Evolutionary conservation across 2,797 vertebrate species (phyloP).

Genomic region (Lophura swinhoii): DNA sequence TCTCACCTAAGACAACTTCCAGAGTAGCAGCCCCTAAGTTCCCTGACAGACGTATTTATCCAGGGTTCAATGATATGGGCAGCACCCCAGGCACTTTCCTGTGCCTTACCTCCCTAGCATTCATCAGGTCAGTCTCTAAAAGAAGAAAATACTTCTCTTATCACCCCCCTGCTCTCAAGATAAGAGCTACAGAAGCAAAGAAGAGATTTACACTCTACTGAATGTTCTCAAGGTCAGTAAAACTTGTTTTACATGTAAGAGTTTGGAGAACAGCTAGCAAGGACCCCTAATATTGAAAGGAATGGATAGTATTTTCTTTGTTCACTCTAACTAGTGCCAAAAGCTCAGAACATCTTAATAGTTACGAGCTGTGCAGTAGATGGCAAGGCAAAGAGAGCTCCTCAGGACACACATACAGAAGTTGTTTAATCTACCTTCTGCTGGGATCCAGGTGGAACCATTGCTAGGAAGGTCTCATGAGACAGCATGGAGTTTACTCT

Average conservation of each 20-base stretch:
- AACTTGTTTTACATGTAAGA: constrained; percentile 8
- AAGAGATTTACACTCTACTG: constrained; percentile 49
- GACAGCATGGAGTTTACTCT: neutral
- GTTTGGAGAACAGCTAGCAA: neutral
- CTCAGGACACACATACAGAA: neutral
- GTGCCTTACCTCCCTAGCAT: neutral
- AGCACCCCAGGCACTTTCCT: neutral
- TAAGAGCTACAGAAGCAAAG: neutral
- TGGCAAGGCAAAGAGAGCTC: neutral
- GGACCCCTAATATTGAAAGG: neutral
- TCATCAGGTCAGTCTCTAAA: constrained; percentile 6
- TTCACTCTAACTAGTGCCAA: neutral
- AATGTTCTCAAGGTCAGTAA: constrained; percentile 17
- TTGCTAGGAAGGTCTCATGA: neutral
- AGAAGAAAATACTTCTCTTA: constrained; percentile 28
- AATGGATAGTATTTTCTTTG: neutral
- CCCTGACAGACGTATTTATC: neutral
- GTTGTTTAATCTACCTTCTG: accelerated
- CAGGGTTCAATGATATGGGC: neutral
- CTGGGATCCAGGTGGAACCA: neutral
- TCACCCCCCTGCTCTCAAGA: constrained; percentile 21
- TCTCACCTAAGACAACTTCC: constrained; percentile 35
- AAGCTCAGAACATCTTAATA: neutral
- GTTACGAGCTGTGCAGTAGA: neutral
- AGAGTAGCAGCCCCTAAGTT: neutral